Conservation (phyloP, 2,888 invertebrate genomes). For the Polyommatus iphigenia region DNA sequence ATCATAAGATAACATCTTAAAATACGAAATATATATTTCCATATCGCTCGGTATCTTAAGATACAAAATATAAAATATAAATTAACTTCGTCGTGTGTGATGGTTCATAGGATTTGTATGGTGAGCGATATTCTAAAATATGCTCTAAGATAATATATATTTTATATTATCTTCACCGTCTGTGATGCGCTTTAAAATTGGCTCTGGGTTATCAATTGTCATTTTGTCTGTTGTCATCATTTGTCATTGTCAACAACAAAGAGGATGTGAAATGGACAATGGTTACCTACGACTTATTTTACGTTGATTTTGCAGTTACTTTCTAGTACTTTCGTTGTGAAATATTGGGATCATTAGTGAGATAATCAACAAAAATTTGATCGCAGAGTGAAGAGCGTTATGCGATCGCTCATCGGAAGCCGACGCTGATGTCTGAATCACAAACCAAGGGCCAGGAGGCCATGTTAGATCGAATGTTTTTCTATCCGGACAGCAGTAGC, state of each 20-base stretch:
- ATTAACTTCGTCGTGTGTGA: too few relatives aligned
- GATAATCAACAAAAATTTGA: constrained; percentile 16
- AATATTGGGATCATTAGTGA: neutral
- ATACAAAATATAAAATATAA: too few relatives aligned
- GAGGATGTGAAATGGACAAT: constrained; percentile 5
- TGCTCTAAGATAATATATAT: too few relatives aligned
- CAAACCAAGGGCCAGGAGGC: constrained; percentile 66
- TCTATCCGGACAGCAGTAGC: constrained; percentile 86
- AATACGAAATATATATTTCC: too few relatives aligned
- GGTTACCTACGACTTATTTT: neutral
- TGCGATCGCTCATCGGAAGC: constrained; percentile 68
- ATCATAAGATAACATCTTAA: too few relatives aligned
- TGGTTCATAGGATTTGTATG: too few relatives aligned
- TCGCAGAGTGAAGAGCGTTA: constrained; percentile 57
- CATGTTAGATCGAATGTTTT: constrained; percentile 64
- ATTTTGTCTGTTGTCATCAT: too few relatives aligned
- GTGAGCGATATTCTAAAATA: too few relatives aligned
- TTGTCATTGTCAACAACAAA: constrained; percentile 16
- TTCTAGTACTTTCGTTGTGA: neutral
- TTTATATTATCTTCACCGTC: too few relatives aligned
- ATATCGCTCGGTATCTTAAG: too few relatives aligned
- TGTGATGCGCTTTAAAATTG: too few relatives aligned
- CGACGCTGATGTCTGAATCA: constrained; percentile 68
- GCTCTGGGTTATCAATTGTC: too few relatives aligned
- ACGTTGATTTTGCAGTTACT: neutral